Base-by-base conservation (phyloP, 2,797 vertebrate genomes). In the Podarcis siculus region DNA sequence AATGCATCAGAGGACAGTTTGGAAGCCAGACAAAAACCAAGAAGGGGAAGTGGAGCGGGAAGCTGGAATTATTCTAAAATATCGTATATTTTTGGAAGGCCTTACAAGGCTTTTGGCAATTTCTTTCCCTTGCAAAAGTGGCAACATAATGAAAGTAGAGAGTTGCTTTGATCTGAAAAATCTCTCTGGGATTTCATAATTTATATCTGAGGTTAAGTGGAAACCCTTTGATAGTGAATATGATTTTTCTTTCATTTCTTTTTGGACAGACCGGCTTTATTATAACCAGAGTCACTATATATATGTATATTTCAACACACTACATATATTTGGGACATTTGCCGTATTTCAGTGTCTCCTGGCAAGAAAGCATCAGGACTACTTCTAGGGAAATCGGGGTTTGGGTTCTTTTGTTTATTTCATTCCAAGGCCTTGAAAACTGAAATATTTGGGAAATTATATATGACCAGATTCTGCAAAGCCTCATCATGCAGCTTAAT, bases 121-220 rank as follows among this genome's bases (percentile, higher is more conserved):
- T 92, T 83, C 55, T 92, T 79, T 91, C 89, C 80, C 90, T 67
- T 87, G 7, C 82, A 93, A 87, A 93, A 94, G 64, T 78, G 82
- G 42, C 88, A 91, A 89, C 67, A 78, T 93, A 93, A 90, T 86
- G 78, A 92, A 95, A 93, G 77, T 61, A 93, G 61, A 81, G 91
- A 89, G 45, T 73, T 90, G 75, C 78, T 95, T 95, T 96, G 90
- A 95, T 93, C 89, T 92, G 67, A 92, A 90, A 89, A 67, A 21
- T 87, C 87, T 85, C 87, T 42, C 73, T 85, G 85, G 90, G 87
- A 83, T 93, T 94, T 93, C 94, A 90, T 94, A 90, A 95, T 95
- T 94, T 93, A 93, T 92, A 93, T 92, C 84, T 93, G 75, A 92
- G 92, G 91, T 94, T 93, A 92, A 85, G 78, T 91, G 85, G 73